Evolutionary conservation across 2,888 invertebrate genomes (phyloP).

Genomic region (Scaptodrosophila latifasciaeformis): DNA sequence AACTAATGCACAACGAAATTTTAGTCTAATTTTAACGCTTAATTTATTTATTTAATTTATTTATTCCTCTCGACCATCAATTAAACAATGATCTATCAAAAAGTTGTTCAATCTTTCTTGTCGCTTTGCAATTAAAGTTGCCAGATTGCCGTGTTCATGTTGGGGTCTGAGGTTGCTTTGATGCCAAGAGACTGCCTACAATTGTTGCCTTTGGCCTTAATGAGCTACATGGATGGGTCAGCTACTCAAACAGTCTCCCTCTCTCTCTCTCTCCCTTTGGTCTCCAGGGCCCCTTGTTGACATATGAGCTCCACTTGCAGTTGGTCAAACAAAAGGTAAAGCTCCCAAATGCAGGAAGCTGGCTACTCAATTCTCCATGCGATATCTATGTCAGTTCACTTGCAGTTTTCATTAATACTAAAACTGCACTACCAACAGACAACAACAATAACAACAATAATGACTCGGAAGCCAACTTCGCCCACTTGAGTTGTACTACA

Average conservation of each 20-base stretch:
- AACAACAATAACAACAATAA: not conserved
- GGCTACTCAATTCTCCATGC: not conserved
- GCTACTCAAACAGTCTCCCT: conserved; percentile 12
- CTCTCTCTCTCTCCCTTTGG: conserved; percentile 5
- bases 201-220: too few relatives aligned
- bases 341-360: too few relatives aligned
- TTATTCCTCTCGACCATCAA: conserved; percentile 30
- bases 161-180: too few relatives aligned
- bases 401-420: conserved; percentile 55
- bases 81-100: not conserved
- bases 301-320: conserved; percentile 13
- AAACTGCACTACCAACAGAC: conserved; percentile 18
- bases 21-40: conserved; percentile 47
- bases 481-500: too few relatives aligned
- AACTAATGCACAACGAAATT: not conserved
- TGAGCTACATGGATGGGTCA: too few relatives aligned
- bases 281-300: not conserved
- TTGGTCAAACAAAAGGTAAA: too few relatives aligned
- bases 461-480: too few relatives aligned
- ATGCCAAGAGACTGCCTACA: too few relatives aligned
- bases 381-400: conserved; percentile 45
- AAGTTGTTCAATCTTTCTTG: too few relatives aligned
- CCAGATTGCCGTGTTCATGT: too few relatives aligned
- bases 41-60: conserved; percentile 61
- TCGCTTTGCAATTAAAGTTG: not conserved